Conservation (phyloP, 2,113 vertebrate species). For the Ariopsis seemanni region DNA sequence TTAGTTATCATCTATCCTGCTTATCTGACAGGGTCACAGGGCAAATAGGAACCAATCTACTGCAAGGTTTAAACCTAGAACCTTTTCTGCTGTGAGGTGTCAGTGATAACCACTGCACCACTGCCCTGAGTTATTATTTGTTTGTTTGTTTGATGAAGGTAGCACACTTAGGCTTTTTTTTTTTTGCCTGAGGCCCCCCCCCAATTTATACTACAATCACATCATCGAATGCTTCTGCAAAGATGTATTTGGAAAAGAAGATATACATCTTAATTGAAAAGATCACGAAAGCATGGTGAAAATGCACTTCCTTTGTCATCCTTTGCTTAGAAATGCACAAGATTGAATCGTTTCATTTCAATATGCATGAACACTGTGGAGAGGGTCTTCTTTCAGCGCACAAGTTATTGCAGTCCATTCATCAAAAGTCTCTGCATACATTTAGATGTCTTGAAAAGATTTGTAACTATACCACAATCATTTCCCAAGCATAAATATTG, state of each 20-base stretch:
- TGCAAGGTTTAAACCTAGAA: too few species aligned
- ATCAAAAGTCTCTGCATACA: neutral
- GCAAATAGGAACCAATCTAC: too few species aligned
- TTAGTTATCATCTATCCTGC: too few species aligned
- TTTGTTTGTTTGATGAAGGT: neutral
- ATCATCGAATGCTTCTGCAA: neutral
- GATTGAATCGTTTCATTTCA: neutral
- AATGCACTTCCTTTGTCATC: slow-evolving; percentile 12
- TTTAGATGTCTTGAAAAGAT: slow-evolving; percentile 23
- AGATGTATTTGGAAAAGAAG: neutral
- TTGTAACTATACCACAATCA: slow-evolving; percentile 21
- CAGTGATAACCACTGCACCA: too few species aligned
- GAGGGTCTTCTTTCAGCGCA: neutral
- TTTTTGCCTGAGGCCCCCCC: neutral
- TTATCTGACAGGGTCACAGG: too few species aligned
- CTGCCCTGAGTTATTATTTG: neutral
- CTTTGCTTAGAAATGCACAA: neutral
- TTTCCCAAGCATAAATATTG: slow-evolving; percentile 22
- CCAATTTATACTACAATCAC: neutral
- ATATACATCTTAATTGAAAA: slow-evolving; percentile 3
- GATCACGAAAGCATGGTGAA: neutral
- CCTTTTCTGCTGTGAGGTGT: too few species aligned
- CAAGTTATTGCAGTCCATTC: neutral
- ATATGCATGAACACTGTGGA: neutral
- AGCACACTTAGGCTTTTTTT: neutral